A percentile compares a stretch with the other conserved stretches of the same genome.
These are phyloP conservation scores for Galaxea fascicularis DNA, from an alignment of 92 coral and sea anemone genomes.

Conservation along the genomic window DNA sequence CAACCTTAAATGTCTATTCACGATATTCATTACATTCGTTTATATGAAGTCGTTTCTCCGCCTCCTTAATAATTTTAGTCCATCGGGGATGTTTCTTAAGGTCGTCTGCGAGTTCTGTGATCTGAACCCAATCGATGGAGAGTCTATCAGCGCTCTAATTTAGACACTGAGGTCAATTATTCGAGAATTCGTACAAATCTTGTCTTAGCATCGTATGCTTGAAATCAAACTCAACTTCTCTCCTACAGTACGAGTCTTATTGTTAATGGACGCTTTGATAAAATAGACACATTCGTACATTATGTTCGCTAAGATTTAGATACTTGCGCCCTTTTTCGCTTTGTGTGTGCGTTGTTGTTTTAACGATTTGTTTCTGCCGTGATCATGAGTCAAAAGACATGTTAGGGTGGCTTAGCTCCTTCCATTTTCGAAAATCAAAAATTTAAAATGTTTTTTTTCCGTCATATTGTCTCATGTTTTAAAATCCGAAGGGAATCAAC, in stretches of 20 bases:
- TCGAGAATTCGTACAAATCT: background rate
- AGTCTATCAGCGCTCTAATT: background rate
- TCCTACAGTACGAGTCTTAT: background rate
- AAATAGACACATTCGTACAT: background rate
- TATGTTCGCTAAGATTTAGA: background rate
- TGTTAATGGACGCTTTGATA: background rate
- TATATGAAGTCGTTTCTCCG: background rate
- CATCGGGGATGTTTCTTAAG: background rate
- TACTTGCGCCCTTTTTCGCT: background rate
- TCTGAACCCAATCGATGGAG: background rate
- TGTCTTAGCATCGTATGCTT: background rate
- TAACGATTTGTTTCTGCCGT: background rate
- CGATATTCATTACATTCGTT: background rate
- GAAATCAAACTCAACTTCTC: background rate
- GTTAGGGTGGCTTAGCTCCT: background rate
- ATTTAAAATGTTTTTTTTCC: too few species aligned
- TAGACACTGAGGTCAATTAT: slow-evolving; percentile 9
- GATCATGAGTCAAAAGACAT: background rate
- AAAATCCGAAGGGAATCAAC: background rate
- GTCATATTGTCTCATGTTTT: background rate
- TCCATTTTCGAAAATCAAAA: background rate
- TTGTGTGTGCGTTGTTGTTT: too few species aligned
- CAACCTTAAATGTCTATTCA: background rate
- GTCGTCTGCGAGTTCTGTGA: background rate
- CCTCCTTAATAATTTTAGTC: background rate